Conservation (phyloP, 2,888 invertebrate genomes). For the Branchipolynoe longqiensis region DNA sequence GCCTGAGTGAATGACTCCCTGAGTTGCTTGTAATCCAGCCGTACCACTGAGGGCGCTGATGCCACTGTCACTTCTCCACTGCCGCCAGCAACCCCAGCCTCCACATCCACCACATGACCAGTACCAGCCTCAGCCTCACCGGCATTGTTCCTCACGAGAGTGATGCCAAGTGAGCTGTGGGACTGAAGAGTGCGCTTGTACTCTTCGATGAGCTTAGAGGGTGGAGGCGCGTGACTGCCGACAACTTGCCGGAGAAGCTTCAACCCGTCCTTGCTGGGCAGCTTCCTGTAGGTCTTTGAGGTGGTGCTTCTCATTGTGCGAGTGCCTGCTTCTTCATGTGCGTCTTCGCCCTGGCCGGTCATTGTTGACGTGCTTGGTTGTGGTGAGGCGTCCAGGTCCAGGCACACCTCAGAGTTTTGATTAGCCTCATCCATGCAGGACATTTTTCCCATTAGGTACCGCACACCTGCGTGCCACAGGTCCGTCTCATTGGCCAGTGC, state of each 20-base stretch:
- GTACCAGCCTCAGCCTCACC: no score
- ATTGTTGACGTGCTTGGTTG: no score
- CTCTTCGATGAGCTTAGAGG: no score
- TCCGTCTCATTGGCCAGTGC: constrained; percentile 49
- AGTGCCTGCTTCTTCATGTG: no score
- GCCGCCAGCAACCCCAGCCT: background rate
- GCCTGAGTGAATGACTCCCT: constrained; percentile 1
- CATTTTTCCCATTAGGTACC: constrained; percentile 4
- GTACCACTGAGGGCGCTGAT: background rate
- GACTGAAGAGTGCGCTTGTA: no score
- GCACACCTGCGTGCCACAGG: constrained; percentile 38
- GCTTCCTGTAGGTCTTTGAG: no score
- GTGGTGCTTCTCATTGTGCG: no score
- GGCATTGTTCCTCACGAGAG: no score
- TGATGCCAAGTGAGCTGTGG: background rate
- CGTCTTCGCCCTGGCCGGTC: no score
- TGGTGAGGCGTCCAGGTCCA: constrained; percentile 26
- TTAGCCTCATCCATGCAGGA: constrained; percentile 4
- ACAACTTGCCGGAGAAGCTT: no score
- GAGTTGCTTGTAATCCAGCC: background rate
- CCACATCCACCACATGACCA: constrained; percentile 11
- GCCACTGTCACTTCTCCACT: background rate
- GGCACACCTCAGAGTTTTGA: background rate
- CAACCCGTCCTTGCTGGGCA: no score
- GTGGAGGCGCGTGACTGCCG: no score